These are phyloP conservation scores for Myotis pilosus DNA, from an alignment of 2,797 vertebrate genomes.

Conservation along the genomic window DNA sequence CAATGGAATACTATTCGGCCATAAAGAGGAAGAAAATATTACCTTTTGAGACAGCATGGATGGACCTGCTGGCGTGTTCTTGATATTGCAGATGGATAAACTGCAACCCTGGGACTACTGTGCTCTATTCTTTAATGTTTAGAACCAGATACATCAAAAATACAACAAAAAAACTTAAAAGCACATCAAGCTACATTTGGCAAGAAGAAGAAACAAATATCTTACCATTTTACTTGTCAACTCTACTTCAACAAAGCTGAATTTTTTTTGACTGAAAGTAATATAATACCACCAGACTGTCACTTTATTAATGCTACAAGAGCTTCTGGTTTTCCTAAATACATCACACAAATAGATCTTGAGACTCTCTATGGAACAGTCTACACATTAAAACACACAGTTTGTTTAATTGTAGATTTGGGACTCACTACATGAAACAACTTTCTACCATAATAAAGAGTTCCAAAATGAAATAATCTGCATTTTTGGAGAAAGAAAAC, in stretches of 20 bases:
- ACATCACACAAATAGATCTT: not conserved
- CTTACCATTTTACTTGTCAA: not conserved
- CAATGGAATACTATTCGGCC: too few relatives aligned
- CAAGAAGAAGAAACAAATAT: not conserved
- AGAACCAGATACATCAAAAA: not conserved
- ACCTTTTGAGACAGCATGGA: too few relatives aligned
- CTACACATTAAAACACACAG: not conserved
- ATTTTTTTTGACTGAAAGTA: not conserved
- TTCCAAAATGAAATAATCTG: not conserved
- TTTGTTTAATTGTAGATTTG: not conserved
- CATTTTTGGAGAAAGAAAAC: constrained; percentile 15
- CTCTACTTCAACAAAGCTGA: not conserved
- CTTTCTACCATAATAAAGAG: not conserved
- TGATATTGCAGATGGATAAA: constrained; percentile 14
- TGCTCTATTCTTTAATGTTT: not conserved
- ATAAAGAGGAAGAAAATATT: too few relatives aligned
- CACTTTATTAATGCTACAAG: not conserved
- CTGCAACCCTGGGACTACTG: not conserved
- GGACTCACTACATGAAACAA: not conserved
- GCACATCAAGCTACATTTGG: not conserved
- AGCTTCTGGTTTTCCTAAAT: not conserved
- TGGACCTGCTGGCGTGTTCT: not conserved
- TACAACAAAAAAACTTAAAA: not conserved
- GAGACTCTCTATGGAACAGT: not conserved
- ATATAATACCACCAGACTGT: not conserved